Evolutionary conservation across 2,888 invertebrate species (phyloP), one percentile per base, ranked within the genome.

Genomic region (Erynnis tages): DNA sequence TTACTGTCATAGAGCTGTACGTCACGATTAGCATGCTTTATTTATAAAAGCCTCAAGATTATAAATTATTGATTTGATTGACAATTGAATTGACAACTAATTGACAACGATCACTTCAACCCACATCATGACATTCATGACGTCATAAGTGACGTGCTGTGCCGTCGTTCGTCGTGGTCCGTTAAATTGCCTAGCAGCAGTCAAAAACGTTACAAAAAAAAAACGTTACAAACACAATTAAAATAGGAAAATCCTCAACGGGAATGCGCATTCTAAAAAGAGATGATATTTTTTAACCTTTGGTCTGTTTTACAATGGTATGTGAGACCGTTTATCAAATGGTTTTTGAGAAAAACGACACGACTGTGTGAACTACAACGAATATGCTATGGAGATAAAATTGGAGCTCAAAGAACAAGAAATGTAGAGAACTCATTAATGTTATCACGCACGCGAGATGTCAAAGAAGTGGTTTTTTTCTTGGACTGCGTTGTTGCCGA

Each of bases 331-430:
- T 87, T 97, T 60, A 90, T 97, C 45, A 98, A 98, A 88, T 97
- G 97, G 96, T 93, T 97, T 73, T 83, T 98, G 17, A 92, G 94
- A 55, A 93, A 93, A 73, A 95, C 96, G 19, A 98, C 98, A 1
- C 93, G 94, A 54, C 91, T 97, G 58, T 97, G 97, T 79, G 98
- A 98, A 82, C 86, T 98, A 23, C 97, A 98, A 79, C 91, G 98
- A 68, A 95, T 98, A 55, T 97, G 97, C 72, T 98, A 97, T 76
- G 96, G 96, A 7, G 93, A 94, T 65, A 85, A 91, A 44, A 80
- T 90, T 40, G 97, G 97, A 1, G 94, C 95, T 27, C 85, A 91
- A 25, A 90, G 97, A 62, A 92, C 94, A 0, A 88, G 92, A 54
- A 92, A 91, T 65, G 93, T 97, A 48, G 97, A 98, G 79, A 89